Base-by-base conservation (phyloP, 2,113 vertebrate genomes). In the Pterocles burchelli region DNA sequence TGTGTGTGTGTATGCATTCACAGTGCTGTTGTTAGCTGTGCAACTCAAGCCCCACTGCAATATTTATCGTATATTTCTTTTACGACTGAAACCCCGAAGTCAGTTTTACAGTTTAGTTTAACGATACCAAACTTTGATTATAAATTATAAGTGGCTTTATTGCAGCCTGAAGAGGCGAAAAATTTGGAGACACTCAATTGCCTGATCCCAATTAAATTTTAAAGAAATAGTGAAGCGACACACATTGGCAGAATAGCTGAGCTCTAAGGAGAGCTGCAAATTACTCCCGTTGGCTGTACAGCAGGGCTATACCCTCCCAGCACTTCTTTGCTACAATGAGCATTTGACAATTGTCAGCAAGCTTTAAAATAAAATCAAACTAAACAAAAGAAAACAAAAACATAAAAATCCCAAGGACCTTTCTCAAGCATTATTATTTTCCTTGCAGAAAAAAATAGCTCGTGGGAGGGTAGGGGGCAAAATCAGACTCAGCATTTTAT, bases 91-190 rank as follows among this genome's bases (percentile, higher is more conserved):
- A 73, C 89, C 92, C 95, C 88, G 85, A 97, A 97, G 97, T 95
- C 48, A 0, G 87, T 95, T 97, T 97, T 96, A 97, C 92, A 90
- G 93, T 94, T 97, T 61, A 96, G 90, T 94, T 97, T 97, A 97
- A 98, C 12, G 20, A 97, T 24, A 96, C 24, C 90, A 97, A 98
- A 97, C 94, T 97, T 95, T 75, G 97, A 98, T 98, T 97, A 97
- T 97, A 97, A 98, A 98, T 97, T 97, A 96, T 70, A 96, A 91
- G 91, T 83, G 80, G 74, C 58, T 89, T 96, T 90, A 93, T n/a
- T 91, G 84, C 38, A 91, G 87, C 79, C 96, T 83, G 78, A 92
- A 92, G 88, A 72, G 74, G 57, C 26, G 67, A 89, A 87, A 95
- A 88, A 79, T 43, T 77, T 28, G 65, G 71, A 97, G 95, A 62